phyloP scores from a whole-genome alignment of 2,113 vertebrate species.

The Saiga tatarica region DNA sequence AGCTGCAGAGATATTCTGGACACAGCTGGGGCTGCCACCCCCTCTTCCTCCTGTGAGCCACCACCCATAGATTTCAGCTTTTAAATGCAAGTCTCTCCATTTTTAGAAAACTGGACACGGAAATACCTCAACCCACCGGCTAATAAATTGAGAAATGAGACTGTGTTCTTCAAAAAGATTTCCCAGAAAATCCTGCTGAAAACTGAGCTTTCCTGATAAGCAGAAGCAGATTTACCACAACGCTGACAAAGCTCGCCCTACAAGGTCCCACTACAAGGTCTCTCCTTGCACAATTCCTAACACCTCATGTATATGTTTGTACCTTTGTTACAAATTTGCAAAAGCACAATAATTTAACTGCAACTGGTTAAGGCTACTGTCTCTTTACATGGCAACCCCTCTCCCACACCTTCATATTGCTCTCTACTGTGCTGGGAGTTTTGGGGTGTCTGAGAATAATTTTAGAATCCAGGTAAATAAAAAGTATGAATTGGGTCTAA shows the following conservation, averaged over 20 bases:
- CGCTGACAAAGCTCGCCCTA: background rate
- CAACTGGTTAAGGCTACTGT: background rate
- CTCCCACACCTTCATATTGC: no score
- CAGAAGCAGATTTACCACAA: background rate
- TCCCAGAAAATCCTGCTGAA: constrained; percentile 41
- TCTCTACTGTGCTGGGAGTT: background rate
- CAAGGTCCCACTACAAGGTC: no score
- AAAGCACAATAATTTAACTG: background rate
- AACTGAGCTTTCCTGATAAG: constrained; percentile 17
- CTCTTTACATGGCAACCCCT: background rate
- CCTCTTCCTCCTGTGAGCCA: background rate
- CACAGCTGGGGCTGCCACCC: background rate
- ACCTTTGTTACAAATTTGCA: background rate
- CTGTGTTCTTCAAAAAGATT: constrained; percentile 48
- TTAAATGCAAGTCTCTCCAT: background rate
- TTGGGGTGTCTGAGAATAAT: background rate
- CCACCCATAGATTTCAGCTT: background rate
- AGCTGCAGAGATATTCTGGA: background rate
- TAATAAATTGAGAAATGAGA: constrained; percentile 31
- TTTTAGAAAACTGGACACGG: constrained; percentile 34
- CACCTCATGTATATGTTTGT: no score
- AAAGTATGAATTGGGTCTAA: background rate
- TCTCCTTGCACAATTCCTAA: background rate
- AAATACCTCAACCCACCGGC: constrained; percentile 39
- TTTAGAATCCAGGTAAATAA: background rate